phyloP scores from a whole-genome alignment of 2,797 vertebrate species.

The Poliocrania exsul region DNA sequence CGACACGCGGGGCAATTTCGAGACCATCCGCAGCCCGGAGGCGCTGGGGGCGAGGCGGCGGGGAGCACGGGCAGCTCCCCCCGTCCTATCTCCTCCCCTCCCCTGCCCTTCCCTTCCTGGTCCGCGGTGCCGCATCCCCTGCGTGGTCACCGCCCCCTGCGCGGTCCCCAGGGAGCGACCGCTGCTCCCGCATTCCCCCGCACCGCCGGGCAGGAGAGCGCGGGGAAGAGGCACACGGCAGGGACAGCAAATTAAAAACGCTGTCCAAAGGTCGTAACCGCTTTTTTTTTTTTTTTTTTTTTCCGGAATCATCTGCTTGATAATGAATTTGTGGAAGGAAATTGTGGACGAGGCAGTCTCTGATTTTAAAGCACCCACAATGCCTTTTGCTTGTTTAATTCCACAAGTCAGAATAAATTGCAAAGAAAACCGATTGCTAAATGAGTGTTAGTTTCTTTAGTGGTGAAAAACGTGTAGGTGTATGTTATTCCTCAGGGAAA shows the following conservation, averaged over 20 bases:
- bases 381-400: neutral
- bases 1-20: rapidly evolving
- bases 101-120: too few relatives aligned
- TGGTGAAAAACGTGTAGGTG: neutral
- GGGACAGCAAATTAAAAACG: neutral
- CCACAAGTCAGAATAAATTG: neutral
- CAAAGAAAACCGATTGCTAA: neutral
- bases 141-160: neutral
- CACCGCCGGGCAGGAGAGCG: too few relatives aligned
- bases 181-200: neutral
- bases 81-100: too few relatives aligned
- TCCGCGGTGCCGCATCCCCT: too few relatives aligned
- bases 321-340: neutral
- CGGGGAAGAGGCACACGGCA: rapidly evolving
- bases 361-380: neutral
- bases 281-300: neutral
- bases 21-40: too few relatives aligned
- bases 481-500: neutral
- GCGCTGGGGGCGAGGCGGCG: too few relatives aligned
- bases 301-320: neutral
- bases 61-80: too few relatives aligned
- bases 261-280: neutral
- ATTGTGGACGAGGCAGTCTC: neutral
- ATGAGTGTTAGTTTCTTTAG: neutral
- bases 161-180: neutral